Evolutionary conservation across 2,888 invertebrate genomes (phyloP).

Genomic region (Drosophila nigricruria): DNA sequence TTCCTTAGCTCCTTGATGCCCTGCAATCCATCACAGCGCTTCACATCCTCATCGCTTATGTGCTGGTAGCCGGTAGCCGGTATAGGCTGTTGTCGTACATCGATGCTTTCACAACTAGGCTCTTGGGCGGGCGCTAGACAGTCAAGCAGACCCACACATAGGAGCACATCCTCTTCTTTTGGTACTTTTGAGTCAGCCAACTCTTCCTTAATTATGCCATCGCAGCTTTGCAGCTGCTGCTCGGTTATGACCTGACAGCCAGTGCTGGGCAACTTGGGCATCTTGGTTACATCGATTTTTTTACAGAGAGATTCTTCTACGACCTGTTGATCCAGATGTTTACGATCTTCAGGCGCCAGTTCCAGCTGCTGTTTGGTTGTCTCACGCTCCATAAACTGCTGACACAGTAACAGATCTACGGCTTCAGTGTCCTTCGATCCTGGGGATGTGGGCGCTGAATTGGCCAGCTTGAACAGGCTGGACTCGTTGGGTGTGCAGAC

Average conservation of each 20-base stretch:
- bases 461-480: constrained; percentile 76
- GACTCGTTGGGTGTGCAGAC: constrained; percentile 89
- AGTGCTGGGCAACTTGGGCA: constrained; percentile 67
- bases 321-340: constrained; percentile 58
- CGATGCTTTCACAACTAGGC: constrained; percentile 65
- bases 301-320: constrained; percentile 77
- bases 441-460: constrained; percentile 75
- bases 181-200: constrained; percentile 20
- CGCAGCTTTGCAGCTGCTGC: constrained; percentile 69
- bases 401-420: constrained; percentile 64
- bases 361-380: constrained; percentile 34
- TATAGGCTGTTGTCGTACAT: constrained; percentile 58
- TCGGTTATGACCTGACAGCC: constrained; percentile 68
- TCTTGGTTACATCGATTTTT: constrained; percentile 73
- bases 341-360: constrained; percentile 47
- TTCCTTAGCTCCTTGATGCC: constrained; percentile 10
- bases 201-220: constrained; percentile 42
- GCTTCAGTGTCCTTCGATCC: constrained; percentile 26
- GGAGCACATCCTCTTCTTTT: constrained; percentile 63
- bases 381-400: constrained; percentile 60
- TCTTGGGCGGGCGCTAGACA: constrained; percentile 70
- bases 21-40: constrained; percentile 54
- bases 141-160: constrained; percentile 69
- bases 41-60: constrained; percentile 64
- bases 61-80: constrained; percentile 71